A percentile compares a stretch with the other conserved stretches of the same genome.
Conservation (phyloP, 2,888 invertebrate species). For the Deilephila elpenor region DNA sequence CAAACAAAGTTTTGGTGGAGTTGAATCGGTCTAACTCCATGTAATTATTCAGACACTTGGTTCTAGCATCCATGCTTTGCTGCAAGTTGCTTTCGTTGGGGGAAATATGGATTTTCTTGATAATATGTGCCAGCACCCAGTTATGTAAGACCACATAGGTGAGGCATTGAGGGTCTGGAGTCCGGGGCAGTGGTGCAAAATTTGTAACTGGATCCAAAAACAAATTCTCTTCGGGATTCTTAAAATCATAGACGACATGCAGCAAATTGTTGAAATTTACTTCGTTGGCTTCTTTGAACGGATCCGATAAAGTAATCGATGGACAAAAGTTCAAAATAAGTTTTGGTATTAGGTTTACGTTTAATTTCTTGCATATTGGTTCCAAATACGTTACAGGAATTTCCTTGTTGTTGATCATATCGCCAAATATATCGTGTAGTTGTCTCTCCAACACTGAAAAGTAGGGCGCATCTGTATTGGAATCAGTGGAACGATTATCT, state of each 20-base stretch:
- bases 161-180: slow-evolving; percentile 82
- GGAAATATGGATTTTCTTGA: slow-evolving; percentile 86
- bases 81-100: slow-evolving; percentile 76
- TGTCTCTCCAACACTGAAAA: slow-evolving; percentile 82
- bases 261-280: slow-evolving; percentile 70
- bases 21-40: slow-evolving; percentile 83
- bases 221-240: slow-evolving; percentile 77
- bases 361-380: slow-evolving; percentile 87
- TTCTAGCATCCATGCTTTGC: slow-evolving; percentile 83
- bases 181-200: slow-evolving; percentile 71
- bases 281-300: slow-evolving; percentile 69
- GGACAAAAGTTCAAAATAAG: slow-evolving; percentile 90
- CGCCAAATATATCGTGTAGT: slow-evolving; percentile 86
- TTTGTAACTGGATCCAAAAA: slow-evolving; percentile 76
- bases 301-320: slow-evolving; percentile 79
- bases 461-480: slow-evolving; percentile 65
- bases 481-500: slow-evolving; percentile 59
- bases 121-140: slow-evolving; percentile 88
- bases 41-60: slow-evolving; percentile 85
- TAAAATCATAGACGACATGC: slow-evolving; percentile 74
- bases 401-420: slow-evolving; percentile 87
- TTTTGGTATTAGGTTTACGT: slow-evolving; percentile 90
- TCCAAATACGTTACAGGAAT: slow-evolving; percentile 88
- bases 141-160: slow-evolving; percentile 87
- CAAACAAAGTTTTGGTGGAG: slow-evolving; percentile 80